Base-by-base conservation (phyloP, 1,140 invertebrate species). In the Zaprionus gabonicus region DNA sequence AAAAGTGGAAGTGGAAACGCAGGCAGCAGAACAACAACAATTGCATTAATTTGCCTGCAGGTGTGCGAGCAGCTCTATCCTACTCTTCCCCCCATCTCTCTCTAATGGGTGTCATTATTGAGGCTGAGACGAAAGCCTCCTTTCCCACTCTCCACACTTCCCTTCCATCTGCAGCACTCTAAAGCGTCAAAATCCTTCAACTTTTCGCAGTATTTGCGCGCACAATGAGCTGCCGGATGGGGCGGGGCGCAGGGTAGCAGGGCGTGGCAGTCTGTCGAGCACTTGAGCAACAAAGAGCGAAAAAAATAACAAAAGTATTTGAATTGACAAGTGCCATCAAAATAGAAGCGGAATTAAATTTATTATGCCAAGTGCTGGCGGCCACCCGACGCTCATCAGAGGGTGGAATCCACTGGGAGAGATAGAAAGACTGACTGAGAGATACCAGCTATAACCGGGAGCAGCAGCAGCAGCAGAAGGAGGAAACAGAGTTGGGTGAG, bases 311-410 rank as follows among this genome's bases (percentile, higher is more conserved):
- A 80, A 90, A 88, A 88, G 85, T 85, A 88, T 88, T 88, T 88
- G 85, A 88, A 88, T 88, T 88, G 85, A 88, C 85, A 88, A 88
- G 85, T 88, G 81, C 85, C 85, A 90, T 88, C 85, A 88, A 88
- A 88, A 88, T 88, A 88, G 81, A 88, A 88, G 81, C 85, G 85
- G 86, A 88, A 88, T 88, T 88, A 88, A 88, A 88, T 88, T 88
- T 88, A 88, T 88, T 82, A 88, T 85, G 85, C 81, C 66, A 90
- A 88, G 85, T 91, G 80, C 76, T 78, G 69, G 76, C 66, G 0
- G 72, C 49, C 56, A 62, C 28, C 38, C 38, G 25, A 53, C 57
- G 41, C 41, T 17, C 41, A 38, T 25, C 41, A 28, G 51, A 51
- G 73, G 78, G 68, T 71, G 77, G 84, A 56, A 68, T 84, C 59